Percentiles rank a stretch among this genome's conserved stretches.
These are phyloP conservation scores for Ataeniobius toweri DNA, from an alignment of 2,797 vertebrate genomes.

Conservation along the genomic window DNA sequence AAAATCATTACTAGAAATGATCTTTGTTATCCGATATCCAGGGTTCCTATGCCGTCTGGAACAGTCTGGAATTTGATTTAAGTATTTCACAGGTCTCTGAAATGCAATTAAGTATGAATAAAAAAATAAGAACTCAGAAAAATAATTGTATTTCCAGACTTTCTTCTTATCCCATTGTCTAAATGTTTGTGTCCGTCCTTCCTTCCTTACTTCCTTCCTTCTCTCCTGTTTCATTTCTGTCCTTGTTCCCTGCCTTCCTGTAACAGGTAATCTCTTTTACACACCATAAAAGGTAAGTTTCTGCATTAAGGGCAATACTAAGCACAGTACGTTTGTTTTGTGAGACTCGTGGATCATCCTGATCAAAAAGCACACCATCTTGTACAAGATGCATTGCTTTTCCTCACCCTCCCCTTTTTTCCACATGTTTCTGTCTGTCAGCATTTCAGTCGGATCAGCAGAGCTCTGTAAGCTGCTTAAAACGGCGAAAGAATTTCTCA, in stretches of 20 bases:
- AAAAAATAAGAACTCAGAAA: neutral
- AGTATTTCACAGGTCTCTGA: neutral
- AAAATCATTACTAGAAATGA: neutral
- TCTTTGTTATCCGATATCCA: neutral
- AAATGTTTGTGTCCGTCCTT: neutral
- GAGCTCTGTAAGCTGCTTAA: conserved; percentile 79
- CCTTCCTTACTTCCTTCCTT: neutral
- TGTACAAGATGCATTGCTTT: conserved; percentile 13
- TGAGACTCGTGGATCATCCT: neutral
- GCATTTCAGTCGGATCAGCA: conserved; percentile 73
- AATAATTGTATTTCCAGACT: neutral
- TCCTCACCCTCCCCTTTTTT: conserved; percentile 8
- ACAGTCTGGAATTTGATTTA: neutral
- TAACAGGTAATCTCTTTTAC: neutral
- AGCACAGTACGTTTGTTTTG: conserved; percentile 3
- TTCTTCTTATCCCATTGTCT: neutral
- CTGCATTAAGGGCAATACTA: neutral
- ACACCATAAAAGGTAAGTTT: neutral
- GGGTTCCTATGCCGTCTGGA: neutral
- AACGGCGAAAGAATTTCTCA: conserved; percentile 71
- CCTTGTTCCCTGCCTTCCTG: neutral
- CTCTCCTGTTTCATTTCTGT: neutral
- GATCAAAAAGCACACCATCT: conserved; percentile 12
- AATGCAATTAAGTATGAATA: neutral
- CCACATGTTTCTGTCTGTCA: conserved; percentile 56